Evolutionary conservation across 1,140 invertebrate species (phyloP), one percentile per base, ranked within the genome.

Genomic region (Fopius arisanus): DNA sequence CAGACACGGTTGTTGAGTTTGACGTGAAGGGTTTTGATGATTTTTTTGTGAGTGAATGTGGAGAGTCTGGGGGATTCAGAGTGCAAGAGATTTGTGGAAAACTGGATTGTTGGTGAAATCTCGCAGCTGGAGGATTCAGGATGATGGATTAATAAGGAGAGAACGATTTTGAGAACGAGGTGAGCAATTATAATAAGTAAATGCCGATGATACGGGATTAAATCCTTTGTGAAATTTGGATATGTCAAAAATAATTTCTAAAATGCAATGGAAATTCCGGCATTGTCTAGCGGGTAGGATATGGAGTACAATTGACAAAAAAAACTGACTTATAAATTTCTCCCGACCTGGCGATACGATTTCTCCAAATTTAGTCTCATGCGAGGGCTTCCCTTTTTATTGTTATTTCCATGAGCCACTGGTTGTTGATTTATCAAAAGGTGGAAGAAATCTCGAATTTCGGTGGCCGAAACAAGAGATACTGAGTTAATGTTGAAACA

Each of bases 111-210:
- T 12, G 43, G n/a, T 12, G 43, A 48, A 48, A 7, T 16, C 16
- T 48, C 1, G 43, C 16, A 16, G 43, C 43, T 19, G 73, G 29
- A n/a, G 21, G 16, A 16, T 23, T 23, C 23, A 59, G 23, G 48
- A 70, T 40, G 54, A 71, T 62, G 69, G 69, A 71, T 71, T 71
- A 71, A 71, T 62, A 6, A 10, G 43, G 54, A 28, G 54, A 10
- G 54, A 59, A 26, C 23, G 23, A 59, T 59, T 59, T 26, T 6
- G 54, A 37, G 26, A 59, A 59, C 29, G 33, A 70, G 69, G 69
- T 70, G 51, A 40, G 69, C 23, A 3, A 10, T 16, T 37, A n/a
- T n/a, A n/a, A n/a, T n/a, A n/a, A n/a, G n/a, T n/a, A n/a, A n/a
- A 3, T 5, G 41, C 2, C 3, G 41, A 43, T 5, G 3, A 31